These are phyloP conservation scores for Emys orbicularis DNA, from an alignment of 2,797 vertebrate species.

Conservation along the genomic window DNA sequence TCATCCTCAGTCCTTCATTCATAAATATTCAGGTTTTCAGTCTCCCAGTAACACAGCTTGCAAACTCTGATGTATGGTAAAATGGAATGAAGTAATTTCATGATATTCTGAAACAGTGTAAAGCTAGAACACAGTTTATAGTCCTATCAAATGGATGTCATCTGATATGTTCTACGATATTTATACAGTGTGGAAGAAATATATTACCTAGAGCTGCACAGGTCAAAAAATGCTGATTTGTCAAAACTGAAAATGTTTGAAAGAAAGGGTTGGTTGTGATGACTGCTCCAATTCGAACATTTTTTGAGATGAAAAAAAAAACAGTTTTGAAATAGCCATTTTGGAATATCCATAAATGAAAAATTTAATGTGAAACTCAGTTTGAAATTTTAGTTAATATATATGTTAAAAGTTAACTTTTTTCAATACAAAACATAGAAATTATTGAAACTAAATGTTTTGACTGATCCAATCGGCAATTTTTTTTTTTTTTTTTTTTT, in stretches of 20 bases:
- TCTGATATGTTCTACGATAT: conserved; percentile 5
- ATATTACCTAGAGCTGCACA: neutral
- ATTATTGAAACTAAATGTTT: neutral
- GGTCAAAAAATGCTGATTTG: neutral
- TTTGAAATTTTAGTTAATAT: neutral
- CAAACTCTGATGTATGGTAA: conserved; percentile 15
- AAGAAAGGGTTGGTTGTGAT: neutral
- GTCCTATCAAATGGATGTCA: conserved; percentile 14
- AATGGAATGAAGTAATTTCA: conserved; percentile 33
- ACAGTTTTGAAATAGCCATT: neutral
- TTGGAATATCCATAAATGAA: neutral
- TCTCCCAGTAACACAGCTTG: conserved; percentile 16
- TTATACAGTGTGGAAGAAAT: neutral
- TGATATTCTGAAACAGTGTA: conserved; percentile 22
- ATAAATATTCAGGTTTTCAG: conserved; percentile 18
- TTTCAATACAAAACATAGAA: neutral
- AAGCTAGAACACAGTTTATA: conserved; percentile 38
- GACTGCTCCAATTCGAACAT: neutral
- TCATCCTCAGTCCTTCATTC: conserved; percentile 1
- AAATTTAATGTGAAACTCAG: neutral
- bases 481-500: neutral
- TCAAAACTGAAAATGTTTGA: neutral
- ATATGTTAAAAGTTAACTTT: neutral
- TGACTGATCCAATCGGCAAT: neutral
- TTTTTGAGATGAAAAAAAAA: neutral